These are phyloP conservation scores for Etheostoma spectabile DNA, from an alignment of 2,113 vertebrate species.

Conservation along the genomic window DNA sequence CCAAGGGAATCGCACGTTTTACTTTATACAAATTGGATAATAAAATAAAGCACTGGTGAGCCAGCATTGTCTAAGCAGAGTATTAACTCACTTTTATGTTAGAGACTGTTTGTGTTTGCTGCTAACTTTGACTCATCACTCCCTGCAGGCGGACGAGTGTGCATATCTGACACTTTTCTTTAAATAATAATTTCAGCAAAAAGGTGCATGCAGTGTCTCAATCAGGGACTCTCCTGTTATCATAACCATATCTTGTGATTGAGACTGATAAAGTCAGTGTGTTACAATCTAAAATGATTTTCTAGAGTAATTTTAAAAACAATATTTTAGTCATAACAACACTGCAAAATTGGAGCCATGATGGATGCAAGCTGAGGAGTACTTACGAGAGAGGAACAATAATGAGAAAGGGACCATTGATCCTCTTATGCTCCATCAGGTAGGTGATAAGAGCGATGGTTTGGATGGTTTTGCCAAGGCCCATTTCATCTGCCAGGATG, in stretches of 20 bases:
- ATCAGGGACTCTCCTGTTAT: neutral
- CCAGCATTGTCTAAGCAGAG: neutral
- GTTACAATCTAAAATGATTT: neutral
- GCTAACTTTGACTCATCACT: neutral
- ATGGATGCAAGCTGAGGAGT: neutral
- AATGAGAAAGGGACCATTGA: conserved; percentile 98
- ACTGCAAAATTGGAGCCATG: neutral
- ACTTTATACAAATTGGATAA: too few species aligned
- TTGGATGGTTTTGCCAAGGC: conserved; percentile 98
- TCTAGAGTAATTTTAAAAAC: neutral
- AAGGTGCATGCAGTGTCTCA: neutral
- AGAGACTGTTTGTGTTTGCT: neutral
- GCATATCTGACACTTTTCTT: neutral
- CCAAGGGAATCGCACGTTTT: neutral
- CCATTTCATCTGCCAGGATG: conserved; percentile 99
- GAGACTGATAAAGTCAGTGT: neutral
- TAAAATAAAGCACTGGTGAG: neutral
- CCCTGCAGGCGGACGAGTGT: neutral
- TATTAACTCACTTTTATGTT: neutral
- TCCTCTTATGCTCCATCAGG: conserved; percentile 97
- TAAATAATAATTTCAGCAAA: neutral
- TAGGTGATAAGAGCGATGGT: conserved; percentile 99
- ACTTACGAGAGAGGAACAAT: conserved; percentile 99
- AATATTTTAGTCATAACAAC: conserved; percentile 2
- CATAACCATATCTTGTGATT: neutral